Conservation (phyloP, 2,113 vertebrate genomes). For the Muscicapa adusta region DNA sequence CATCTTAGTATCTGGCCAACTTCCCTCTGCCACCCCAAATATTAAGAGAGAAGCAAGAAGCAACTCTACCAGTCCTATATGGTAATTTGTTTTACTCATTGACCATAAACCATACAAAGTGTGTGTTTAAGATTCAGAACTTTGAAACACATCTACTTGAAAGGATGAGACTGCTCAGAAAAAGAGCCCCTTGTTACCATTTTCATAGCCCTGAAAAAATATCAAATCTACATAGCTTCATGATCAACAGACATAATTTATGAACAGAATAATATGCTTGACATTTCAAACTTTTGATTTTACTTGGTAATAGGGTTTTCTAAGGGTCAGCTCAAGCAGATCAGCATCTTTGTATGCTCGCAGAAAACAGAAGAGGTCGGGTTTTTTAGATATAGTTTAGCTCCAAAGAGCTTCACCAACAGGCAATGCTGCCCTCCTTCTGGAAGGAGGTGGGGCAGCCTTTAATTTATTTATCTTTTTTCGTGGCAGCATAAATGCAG, state of each 20-base stretch:
- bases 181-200: conserved; percentile 38
- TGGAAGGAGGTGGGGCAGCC: neutral
- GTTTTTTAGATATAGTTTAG: neutral
- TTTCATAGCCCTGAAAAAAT: conserved; percentile 35
- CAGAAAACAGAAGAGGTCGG: neutral
- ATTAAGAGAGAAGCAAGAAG: neutral
- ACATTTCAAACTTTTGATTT: conserved; percentile 19
- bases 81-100: neutral
- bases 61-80: neutral
- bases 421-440: neutral
- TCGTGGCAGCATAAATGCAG: neutral
- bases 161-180: neutral
- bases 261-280: neutral
- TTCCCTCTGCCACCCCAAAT: neutral
- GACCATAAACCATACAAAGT: neutral
- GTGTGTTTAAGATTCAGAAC: neutral
- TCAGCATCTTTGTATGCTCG: neutral
- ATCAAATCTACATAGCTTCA: neutral
- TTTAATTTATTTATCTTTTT: neutral
- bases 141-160: neutral
- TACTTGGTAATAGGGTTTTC: neutral
- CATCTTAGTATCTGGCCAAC: neutral
- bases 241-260: conserved; percentile 15
- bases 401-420: neutral
- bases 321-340: neutral